Evolutionary conservation across 2,113 vertebrate genomes (phyloP).

Genomic region (Echinops telfairi): DNA sequence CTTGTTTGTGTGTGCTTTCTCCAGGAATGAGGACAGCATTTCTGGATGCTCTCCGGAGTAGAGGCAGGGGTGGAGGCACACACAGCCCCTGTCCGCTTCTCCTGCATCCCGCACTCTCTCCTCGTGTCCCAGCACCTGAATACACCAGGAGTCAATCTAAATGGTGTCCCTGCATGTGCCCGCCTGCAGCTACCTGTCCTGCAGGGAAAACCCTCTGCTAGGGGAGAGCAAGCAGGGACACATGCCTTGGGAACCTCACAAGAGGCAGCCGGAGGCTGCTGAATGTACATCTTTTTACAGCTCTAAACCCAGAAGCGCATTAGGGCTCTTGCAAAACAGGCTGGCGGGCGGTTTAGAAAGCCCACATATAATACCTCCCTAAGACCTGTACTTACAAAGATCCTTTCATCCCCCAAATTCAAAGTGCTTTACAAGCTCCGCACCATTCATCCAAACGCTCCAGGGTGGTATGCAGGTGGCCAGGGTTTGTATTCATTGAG

Average conservation of each 20-base stretch:
- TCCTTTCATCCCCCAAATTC: constrained; percentile 80
- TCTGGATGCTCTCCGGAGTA: background rate
- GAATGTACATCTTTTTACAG: constrained; percentile 69
- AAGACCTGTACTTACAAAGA: constrained; percentile 77
- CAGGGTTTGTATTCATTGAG: background rate
- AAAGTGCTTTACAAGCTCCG: constrained; percentile 74
- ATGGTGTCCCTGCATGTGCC: background rate
- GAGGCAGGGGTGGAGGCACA: background rate
- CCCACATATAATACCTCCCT: constrained; percentile 74
- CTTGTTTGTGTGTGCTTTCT: too few species aligned
- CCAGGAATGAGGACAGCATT: rapidly evolving
- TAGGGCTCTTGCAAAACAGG: constrained; percentile 83
- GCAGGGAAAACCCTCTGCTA: constrained; percentile 66
- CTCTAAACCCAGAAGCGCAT: constrained; percentile 81
- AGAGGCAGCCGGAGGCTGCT: constrained; percentile 82
- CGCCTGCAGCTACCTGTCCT: constrained; percentile 83
- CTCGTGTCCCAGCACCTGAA: background rate
- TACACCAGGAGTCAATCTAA: background rate
- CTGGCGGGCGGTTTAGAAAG: constrained; percentile 78
- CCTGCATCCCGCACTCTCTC: background rate
- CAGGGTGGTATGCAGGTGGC: constrained; percentile 71
- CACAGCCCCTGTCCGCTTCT: background rate
- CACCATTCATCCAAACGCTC: constrained; percentile 62
- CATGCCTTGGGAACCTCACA: constrained; percentile 78
- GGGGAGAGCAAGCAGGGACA: constrained; percentile 78